Base-by-base conservation (phyloP, 2,113 vertebrate genomes). In the Syngnathus typhle region DNA sequence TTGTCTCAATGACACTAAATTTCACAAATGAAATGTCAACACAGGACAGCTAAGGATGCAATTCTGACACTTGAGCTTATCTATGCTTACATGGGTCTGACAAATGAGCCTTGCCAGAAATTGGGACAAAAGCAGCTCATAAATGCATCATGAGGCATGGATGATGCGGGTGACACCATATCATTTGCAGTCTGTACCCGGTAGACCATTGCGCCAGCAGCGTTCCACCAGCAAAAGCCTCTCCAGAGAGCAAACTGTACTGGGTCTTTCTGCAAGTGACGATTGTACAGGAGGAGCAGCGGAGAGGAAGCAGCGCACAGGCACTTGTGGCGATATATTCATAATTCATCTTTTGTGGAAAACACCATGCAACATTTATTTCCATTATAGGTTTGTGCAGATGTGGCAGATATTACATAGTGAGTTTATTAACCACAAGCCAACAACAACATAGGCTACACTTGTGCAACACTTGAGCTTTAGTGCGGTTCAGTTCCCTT, bases 161-260 rank as follows among this genome's bases (percentile, higher is more conserved):
- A 71, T 74, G 68, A 79, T 75, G 69, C 73, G 64, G 79, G 61
- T 51, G 47, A 79, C 66, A 76, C 52, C 71, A 47, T 71, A 75
- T 82, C 69, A 88, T 85, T 82, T 80, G 62, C 79, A 1, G 63
- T 75, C 67, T 78, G 61, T 47, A 55, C 61, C 49, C 60, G 56
- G 72, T 47, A 78, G 73, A 78, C 65, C 72, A 39, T 27, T 58
- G 56, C 65, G 67, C 51, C 74, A 37, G 64, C 70, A 19, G 67
- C 54, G 55, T 19, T 74, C 49, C 60, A 65, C 62, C 68, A 68
- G 60, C 84, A 86, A 78, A 32, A 85, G 51, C 71, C 36, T 52
- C 63, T 64, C 37, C 21, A 46, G 68, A 68, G 23, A 68, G 72
- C 69, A 10, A 61, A 71, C 64, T 41, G 44, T 43, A 72, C 27